Evolutionary conservation across 2,888 invertebrate species (phyloP).

Genomic region (Galeopsomyia nigrocyanea): DNA sequence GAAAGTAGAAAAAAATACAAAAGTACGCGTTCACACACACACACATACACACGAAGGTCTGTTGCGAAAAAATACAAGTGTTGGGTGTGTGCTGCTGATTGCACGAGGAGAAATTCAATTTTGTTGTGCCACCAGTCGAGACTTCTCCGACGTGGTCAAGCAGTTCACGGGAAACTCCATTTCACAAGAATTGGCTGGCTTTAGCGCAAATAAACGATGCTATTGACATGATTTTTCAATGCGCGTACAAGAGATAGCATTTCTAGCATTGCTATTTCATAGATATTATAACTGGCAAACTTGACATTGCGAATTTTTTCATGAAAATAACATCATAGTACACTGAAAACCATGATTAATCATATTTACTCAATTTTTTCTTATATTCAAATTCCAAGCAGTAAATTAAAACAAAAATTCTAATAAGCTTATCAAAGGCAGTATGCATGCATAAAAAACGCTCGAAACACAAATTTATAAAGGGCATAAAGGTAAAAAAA

Average conservation of each 20-base stretch:
- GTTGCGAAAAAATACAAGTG: conserved; percentile 48
- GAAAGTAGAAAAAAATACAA: conserved; percentile 1
- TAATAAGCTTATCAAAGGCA: no score
- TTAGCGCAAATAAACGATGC: conserved; percentile 38
- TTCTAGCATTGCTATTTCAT: conserved; percentile 6
- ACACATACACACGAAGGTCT: conserved; percentile 3
- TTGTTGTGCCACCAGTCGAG: conserved; percentile 25
- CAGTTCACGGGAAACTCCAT: conserved; percentile 25
- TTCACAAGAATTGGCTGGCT: conserved; percentile 29
- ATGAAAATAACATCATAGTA: background rate
- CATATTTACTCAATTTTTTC: no score
- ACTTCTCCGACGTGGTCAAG: conserved; percentile 23
- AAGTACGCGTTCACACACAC: background rate
- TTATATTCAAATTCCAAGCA: background rate
- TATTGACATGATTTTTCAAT: conserved; percentile 38
- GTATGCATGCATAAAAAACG: no score
- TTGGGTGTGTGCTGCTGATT: conserved; percentile 48
- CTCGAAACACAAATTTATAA: no score
- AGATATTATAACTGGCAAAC: conserved; percentile 2
- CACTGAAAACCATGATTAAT: no score
- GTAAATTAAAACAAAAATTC: background rate
- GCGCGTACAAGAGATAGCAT: conserved; percentile 15
- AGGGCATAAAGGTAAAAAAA: no score
- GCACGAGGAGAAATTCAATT: conserved; percentile 54
- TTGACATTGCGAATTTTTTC: background rate